Base-by-base conservation (phyloP, 2,888 invertebrate genomes). In the Calameuta idolon region DNA sequence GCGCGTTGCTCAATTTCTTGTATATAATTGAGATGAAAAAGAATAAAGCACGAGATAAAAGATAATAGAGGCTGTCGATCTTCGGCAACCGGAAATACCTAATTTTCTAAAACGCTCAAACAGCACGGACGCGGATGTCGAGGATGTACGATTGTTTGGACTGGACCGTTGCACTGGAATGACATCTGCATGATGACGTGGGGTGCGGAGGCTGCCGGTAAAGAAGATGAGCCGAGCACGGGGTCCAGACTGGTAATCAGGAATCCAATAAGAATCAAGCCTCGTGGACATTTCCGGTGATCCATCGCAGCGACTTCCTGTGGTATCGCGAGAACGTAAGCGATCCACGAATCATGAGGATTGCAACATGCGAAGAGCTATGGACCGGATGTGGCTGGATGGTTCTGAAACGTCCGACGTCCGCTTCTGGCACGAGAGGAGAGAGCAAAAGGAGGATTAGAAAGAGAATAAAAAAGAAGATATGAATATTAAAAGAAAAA, bases 301-400 rank as follows among this genome's bases (percentile, higher is more conserved):
- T 71, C 71, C 33, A 34, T 71, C 12, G 71, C 71, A 12, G 71
- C 71, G 11, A 31, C 71, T 31, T 71, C 71, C 71, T 71, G 33
- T 3, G 33, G 31, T 31, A 34, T 34, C 71, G 71, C 71, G 33
- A 31, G 33, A 55, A 23, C 55, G 23, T 15, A 55, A 55, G 55
- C 55, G 55, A 15, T 55, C 55, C 55, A 55, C 55, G 55, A 55
- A 55, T 55, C 55, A 55, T 55, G 55, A 31, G 71, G 31, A 71
- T 71, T 71, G 71, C 71, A 71, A 12, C 71, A 71, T 23, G 71
- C 71, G 31, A 71, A 34, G 34, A 71, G 34, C 71, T 12, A 71
- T 71, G 33, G 71, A 71, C 71, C 71, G 71, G 71, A 71, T 71
- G 71, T 23, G 31, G 12, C 71, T 31, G 71, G 33, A 31, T 33